A percentile compares a stretch with the other conserved stretches of the same genome.
phyloP scores from a whole-genome alignment of 2,888 invertebrate species.

The Lordiphosa fenestrarum region DNA sequence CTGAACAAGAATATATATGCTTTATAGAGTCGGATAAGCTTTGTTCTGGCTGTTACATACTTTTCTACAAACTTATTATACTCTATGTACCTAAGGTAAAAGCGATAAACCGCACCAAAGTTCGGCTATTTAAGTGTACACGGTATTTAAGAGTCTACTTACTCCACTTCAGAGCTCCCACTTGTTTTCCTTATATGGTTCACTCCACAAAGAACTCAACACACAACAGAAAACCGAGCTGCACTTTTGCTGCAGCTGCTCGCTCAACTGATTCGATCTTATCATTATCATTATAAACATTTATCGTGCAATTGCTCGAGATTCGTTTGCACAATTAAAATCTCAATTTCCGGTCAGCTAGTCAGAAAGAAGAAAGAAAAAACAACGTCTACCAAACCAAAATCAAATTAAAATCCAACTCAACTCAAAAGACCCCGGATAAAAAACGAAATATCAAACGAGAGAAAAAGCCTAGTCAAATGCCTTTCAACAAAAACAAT shows the following conservation, averaged over 20 bases:
- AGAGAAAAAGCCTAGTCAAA: conserved; percentile 32
- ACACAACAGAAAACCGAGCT: conserved; percentile 12
- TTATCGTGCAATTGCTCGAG: conserved; percentile 31
- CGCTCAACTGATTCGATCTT: conserved; percentile 23
- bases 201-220: conserved; percentile 34
- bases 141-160: too few relatives aligned
- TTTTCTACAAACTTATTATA: too few relatives aligned
- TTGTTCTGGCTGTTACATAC: too few relatives aligned
- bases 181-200: too few relatives aligned
- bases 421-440: conserved; percentile 20
- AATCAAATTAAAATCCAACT: conserved; percentile 64
- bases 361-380: conserved; percentile 25
- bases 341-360: conserved; percentile 38
- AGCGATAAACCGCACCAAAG: too few relatives aligned
- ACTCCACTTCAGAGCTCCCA: too few relatives aligned
- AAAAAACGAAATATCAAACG: conserved; percentile 12
- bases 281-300: conserved; percentile 29
- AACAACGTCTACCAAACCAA: conserved; percentile 26
- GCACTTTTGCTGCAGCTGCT: conserved; percentile 10
- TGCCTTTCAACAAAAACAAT: conserved; percentile 13
- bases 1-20: too few relatives aligned
- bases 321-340: conserved; percentile 41
- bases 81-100: too few relatives aligned
- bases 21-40: too few relatives aligned
- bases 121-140: too few relatives aligned